A percentile compares a stretch with the other conserved stretches of the same genome.
Conservation (phyloP, 2,113 vertebrate genomes). For the Kobus ellipsiprymnus region DNA sequence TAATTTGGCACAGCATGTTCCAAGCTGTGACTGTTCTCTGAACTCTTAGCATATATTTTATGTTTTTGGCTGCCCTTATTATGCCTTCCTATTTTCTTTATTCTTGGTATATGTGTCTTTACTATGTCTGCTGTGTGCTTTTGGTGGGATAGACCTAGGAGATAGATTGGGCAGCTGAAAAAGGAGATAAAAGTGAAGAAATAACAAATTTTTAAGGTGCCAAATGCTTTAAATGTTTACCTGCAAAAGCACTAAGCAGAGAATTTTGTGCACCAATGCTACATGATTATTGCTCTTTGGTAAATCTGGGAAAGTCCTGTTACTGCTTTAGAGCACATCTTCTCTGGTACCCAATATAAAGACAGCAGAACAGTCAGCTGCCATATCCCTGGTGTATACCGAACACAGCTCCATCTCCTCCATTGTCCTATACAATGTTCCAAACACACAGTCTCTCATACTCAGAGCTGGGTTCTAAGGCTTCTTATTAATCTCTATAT, state of each 20-base stretch:
- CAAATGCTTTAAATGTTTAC: slow-evolving; percentile 22
- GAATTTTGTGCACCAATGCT: neutral
- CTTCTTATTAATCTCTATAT: neutral
- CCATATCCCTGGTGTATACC: neutral
- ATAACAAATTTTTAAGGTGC: neutral
- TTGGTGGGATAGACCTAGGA: neutral
- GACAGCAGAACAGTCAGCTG: neutral
- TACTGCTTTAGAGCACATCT: neutral
- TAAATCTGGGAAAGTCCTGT: neutral
- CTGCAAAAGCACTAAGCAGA: neutral
- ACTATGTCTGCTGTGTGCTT: neutral
- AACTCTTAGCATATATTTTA: neutral
- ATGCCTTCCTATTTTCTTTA: neutral
- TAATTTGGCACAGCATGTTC: neutral
- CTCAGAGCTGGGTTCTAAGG: neutral
- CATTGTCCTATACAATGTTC: neutral
- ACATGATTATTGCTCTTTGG: neutral
- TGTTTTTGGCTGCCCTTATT: neutral
- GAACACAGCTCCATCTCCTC: neutral
- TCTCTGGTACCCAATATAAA: neutral
- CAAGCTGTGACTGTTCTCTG: neutral
- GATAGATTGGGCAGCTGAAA: neutral
- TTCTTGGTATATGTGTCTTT: neutral
- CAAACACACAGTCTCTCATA: neutral
- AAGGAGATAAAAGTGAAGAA: neutral